Evolutionary conservation across 1,140 invertebrate genomes (phyloP).

Genomic region (Anastatus disparis): DNA sequence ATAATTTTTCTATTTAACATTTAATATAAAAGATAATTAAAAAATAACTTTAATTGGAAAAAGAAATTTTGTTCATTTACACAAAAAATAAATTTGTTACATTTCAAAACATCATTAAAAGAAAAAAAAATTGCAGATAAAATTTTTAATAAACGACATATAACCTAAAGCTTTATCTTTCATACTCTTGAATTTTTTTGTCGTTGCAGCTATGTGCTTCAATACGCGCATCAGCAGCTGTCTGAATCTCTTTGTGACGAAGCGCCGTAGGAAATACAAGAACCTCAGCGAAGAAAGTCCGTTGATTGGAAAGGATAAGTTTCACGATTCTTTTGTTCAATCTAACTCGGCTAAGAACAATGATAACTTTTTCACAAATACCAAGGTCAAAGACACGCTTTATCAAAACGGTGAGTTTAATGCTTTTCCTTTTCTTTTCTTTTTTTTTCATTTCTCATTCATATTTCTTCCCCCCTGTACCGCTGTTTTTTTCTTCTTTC

Average conservation of each 20-base stretch:
- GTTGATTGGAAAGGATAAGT: conserved; percentile 52
- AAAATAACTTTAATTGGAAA: too few relatives aligned
- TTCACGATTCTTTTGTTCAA: conserved; percentile 44
- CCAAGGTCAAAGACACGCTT: conserved; percentile 42
- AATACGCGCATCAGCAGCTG: conserved; percentile 56
- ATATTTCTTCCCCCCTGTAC: too few relatives aligned
- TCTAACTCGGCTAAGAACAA: conserved; percentile 34
- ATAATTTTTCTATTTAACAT: too few relatives aligned
- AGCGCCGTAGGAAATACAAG: conserved; percentile 51
- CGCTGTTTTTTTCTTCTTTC: too few relatives aligned
- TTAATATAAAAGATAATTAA: too few relatives aligned
- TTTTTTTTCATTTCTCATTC: too few relatives aligned
- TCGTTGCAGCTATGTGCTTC: conserved; percentile 63
- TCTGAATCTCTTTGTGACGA: conserved; percentile 46
- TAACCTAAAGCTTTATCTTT: too few relatives aligned
- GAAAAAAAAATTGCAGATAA: too few relatives aligned
- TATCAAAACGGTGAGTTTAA: conserved; percentile 30
- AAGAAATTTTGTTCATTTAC: too few relatives aligned
- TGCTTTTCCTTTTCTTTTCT: conserved; percentile 11
- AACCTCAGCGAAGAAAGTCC: conserved; percentile 58
- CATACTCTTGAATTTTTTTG: not conserved
- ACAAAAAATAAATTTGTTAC: too few relatives aligned
- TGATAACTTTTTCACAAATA: conserved; percentile 43
- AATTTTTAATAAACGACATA: too few relatives aligned
- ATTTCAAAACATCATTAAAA: too few relatives aligned